Evolutionary conservation across 64 coral and sea anemone genomes (phyloP).

Genomic region (Trachythela sp.): DNA sequence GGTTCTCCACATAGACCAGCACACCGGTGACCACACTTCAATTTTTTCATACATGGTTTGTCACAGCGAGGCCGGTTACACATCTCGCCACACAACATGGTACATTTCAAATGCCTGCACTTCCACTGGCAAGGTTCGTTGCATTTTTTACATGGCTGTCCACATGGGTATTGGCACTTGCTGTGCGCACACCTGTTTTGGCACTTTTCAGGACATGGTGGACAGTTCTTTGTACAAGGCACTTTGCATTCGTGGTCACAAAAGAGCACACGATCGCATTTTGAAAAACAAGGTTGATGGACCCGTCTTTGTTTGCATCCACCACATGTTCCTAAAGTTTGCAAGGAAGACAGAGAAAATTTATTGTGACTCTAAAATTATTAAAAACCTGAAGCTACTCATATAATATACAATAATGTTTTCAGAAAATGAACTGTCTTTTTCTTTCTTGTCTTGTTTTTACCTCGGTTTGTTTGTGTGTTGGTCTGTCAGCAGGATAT

Average conservation of each 20-base stretch:
- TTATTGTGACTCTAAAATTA: too few relatives aligned
- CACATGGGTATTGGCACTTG: conserved; percentile 32
- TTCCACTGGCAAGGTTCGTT: conserved; percentile 45
- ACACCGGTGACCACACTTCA: conserved; percentile 42
- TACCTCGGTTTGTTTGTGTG: too few relatives aligned
- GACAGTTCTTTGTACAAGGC: conserved; percentile 58
- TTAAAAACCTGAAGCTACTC: too few relatives aligned
- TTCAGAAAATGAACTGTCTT: too few relatives aligned
- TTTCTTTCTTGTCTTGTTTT: too few relatives aligned
- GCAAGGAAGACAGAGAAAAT: too few relatives aligned
- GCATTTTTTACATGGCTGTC: conserved; percentile 40
- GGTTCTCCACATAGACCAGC: conserved; percentile 53
- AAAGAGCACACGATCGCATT: conserved; percentile 42
- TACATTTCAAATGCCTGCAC: conserved; percentile 38
- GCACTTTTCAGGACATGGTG: conserved; percentile 49
- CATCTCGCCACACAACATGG: conserved; percentile 40
- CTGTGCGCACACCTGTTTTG: conserved; percentile 55
- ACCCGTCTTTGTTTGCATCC: conserved; percentile 45
- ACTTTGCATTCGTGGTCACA: conserved; percentile 57
- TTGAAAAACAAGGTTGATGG: conserved; percentile 40
- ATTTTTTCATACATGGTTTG: conserved; percentile 13
- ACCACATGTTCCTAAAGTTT: neutral
- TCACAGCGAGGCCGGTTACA: conserved; percentile 55
- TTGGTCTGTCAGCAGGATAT: too few relatives aligned
- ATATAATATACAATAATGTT: too few relatives aligned